Base-by-base conservation (phyloP, 2,888 invertebrate genomes). In the Encarsia formosa region DNA sequence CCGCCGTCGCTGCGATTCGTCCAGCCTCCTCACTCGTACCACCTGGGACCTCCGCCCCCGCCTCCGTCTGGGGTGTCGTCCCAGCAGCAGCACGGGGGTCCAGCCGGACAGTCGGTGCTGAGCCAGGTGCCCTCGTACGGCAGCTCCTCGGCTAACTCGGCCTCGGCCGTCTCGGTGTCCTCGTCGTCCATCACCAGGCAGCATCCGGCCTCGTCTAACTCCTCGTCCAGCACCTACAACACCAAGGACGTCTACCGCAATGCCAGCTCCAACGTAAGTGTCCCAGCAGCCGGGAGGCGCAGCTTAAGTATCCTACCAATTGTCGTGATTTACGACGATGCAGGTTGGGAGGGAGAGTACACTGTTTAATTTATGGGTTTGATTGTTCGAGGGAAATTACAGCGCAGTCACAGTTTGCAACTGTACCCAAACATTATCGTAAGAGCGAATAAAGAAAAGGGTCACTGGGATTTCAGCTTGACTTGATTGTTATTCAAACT, bases 151-250 rank as follows among this genome's bases (percentile, higher is more conserved):
- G 50, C 52, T 22, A 37, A 11, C 26, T 56, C 56, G 47, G 56
- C 52, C 43, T 56, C 56, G 45, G 48, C 56, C n/a, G 56, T 56
- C 18, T 54, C 57, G 4, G 52, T 40, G 6, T 49, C 51, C 19
- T 46, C 57, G 24, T 40, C 40, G 40, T 37, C 40, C 15, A 38
- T 23, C 35, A 31, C 22, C n/a, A 40, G 52, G 45, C 56, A 56
- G 42, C 56, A 55, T 8, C 54, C 59, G 45, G 65, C 67, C 57
- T 51, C 54, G 20, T 22, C 20, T 9, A 42, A 32, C 31, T 63
- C 77, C 43, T 72, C 75, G 56, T 75, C 77, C 54, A 66, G 66
- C 38, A 65, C 70, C 44, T 69, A 66, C 34, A 71, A 72, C 56
- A 63, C 66, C 51, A 66, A 71, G 55, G 72, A 72, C 55, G 65